Base-by-base conservation (phyloP, 2,113 vertebrate genomes). In the Lepisosteus oculatus region DNA sequence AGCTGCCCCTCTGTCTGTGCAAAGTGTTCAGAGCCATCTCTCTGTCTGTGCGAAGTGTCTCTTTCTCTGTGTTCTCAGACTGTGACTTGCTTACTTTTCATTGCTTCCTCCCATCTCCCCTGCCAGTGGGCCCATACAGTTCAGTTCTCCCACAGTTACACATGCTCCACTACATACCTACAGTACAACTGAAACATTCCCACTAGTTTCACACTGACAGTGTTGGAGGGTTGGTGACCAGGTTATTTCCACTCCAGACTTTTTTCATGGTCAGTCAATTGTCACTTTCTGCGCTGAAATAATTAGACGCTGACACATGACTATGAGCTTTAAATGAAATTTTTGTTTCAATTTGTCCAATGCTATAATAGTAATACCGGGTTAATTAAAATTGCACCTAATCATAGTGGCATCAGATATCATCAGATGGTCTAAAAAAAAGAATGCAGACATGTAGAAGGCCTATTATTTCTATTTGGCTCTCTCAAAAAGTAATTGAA, bases 171-270 rank as follows among this genome's bases (percentile, higher is more conserved):
- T 67, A 55, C 64, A 66, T 0, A 0, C 55, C 65, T 43, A 55
- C 54, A 3, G 57, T 17, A 65, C 75, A 69, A 17, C 2, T 41
- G 9, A 12, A 47, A 17, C 45, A 72, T 42, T 15, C 75, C 62
- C 43, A 73, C 66, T 67, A 45, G 56, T 73, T 66, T 17, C 81
- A 69, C 54, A 71, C 42, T 65, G 8, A 73, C 59, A 81, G 72
- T 61, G 77, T 74, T 74, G 63, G 72, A 74, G 63, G 72, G 79
- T 77, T 63, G n/a, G 14, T 51, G 56, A 43, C 44, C 68, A 51
- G 67, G 69, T 42, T 69, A 69, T 61, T 54, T 71, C 71, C 55
- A 45, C 45, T 74, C 61, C 55, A 68, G n/a, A 59, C 43, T 45
- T 57, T 63, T 55, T 43, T 77, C 44, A 51, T 41, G 14, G 62